These are phyloP conservation scores for Oxystoma pomonae DNA, from an alignment of 2,888 invertebrate species.

Conservation along the genomic window DNA sequence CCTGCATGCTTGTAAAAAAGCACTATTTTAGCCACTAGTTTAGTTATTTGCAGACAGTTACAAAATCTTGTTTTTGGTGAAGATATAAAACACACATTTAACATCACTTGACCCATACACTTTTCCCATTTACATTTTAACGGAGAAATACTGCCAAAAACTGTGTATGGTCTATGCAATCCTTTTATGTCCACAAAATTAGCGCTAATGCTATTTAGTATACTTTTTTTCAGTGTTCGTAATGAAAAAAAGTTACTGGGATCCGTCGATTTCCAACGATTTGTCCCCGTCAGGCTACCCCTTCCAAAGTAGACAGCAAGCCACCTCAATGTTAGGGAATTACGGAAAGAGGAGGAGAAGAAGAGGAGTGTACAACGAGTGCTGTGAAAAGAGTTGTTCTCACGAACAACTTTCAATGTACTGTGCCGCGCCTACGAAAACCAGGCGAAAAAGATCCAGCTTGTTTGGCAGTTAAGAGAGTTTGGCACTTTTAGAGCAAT, in stretches of 20 bases:
- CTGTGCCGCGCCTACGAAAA: conserved; percentile 29
- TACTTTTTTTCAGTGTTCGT: background rate
- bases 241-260: background rate
- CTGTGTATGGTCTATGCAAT: too few species aligned
- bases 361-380: conserved; percentile 42
- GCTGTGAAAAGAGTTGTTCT: conserved; percentile 41
- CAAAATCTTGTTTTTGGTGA: too few species aligned
- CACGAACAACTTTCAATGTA: conserved; percentile 37
- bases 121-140: too few species aligned
- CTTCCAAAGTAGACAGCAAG: conserved; percentile 30
- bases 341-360: conserved; percentile 30
- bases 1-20: too few species aligned
- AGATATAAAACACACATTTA: too few species aligned
- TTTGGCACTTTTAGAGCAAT: too few species aligned
- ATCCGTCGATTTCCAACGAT: background rate
- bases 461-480: background rate
- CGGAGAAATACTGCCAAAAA: too few species aligned
- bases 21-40: too few species aligned
- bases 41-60: too few species aligned
- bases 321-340: conserved; percentile 31
- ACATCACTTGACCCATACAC: too few species aligned
- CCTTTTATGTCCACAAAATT: too few species aligned
- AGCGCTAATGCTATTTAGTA: too few species aligned
- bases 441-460: background rate
- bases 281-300: conserved; percentile 22